Evolutionary conservation across 2,113 vertebrate species (phyloP).

Genomic region (Crotalus viridis): DNA sequence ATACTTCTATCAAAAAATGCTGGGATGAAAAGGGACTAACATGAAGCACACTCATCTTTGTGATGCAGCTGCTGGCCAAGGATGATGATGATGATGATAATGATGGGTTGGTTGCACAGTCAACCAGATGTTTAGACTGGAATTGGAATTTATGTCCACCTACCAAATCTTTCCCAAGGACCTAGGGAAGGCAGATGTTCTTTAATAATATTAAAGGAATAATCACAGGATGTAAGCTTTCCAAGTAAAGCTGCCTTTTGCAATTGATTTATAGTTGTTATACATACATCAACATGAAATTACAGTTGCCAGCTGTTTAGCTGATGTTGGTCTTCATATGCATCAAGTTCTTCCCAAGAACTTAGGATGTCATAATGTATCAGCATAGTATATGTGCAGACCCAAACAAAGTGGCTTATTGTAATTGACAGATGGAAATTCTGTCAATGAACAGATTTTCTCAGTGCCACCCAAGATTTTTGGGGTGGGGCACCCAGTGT

Average conservation of each 20-base stretch:
- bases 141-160: not conserved
- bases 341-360: not conserved
- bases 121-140: not conserved
- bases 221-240: not conserved
- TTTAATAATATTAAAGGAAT: not conserved
- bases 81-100: not conserved
- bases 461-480: not conserved
- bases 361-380: not conserved
- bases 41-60: not conserved
- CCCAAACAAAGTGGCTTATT: not conserved
- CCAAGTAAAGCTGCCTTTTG: not conserved
- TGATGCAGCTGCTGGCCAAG: not conserved
- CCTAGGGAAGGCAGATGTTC: not conserved
- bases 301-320: not conserved
- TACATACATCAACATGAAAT: not conserved
- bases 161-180: not conserved
- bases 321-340: not conserved
- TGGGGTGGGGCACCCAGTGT: not conserved
- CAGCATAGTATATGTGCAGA: not conserved
- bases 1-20: not conserved
- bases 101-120: not conserved
- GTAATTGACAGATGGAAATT: not conserved
- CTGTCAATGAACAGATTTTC: not conserved
- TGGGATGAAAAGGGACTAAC: not conserved
- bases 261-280: not conserved